Base-by-base conservation (phyloP, 2,797 vertebrate genomes). In the Bovichtus diacanthus region DNA sequence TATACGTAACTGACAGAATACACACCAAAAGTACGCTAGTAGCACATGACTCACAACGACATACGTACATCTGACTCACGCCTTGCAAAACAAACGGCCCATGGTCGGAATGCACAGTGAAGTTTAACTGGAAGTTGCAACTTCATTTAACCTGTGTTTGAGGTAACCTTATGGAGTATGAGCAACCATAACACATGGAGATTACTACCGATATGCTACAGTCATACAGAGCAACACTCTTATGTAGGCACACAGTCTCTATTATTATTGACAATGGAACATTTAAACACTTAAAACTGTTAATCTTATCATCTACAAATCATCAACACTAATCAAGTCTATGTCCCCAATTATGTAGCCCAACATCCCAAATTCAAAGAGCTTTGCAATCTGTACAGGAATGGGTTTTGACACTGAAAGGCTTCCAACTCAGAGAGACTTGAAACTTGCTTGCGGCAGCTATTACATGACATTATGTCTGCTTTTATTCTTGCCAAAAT, bases 161-260 rank as follows among this genome's bases (percentile, higher is more conserved):
- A 76, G 71, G 59, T 82, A 74, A 86, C 76, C 76, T 86, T 77
- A 87, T 80, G 81, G 51, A 76, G 75, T 55, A 62, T 58, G 51
- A 39, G 72, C 67, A 81, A 51, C 58, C 47, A 64, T 71, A 72
- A 77, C 65, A 82, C n/a, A 76, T 70, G 56, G 68, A 34, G 31
- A 76, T 38, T 68, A 31, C 50, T 55, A 78, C n/a, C n/a, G n/a
- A n/a, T n/a, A n/a, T 81, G 54, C 61, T 70, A 27, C 29, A 63
- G 67, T 77, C 75, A 74, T 41, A 59, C 9, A 79, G 27, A 36
- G 31, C 11, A 46, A 44, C 19, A 31, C 61, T 69, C 10, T 34
- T 19, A 34, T 62, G 58, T n/a, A 61, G 29, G n/a, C 6, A 61
- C 53, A 59, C 5, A 34, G 31, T 56, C 55, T 47, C 18, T 59